phyloP scores from a whole-genome alignment of 2,113 vertebrate species.

The Tragulus kanchil region DNA sequence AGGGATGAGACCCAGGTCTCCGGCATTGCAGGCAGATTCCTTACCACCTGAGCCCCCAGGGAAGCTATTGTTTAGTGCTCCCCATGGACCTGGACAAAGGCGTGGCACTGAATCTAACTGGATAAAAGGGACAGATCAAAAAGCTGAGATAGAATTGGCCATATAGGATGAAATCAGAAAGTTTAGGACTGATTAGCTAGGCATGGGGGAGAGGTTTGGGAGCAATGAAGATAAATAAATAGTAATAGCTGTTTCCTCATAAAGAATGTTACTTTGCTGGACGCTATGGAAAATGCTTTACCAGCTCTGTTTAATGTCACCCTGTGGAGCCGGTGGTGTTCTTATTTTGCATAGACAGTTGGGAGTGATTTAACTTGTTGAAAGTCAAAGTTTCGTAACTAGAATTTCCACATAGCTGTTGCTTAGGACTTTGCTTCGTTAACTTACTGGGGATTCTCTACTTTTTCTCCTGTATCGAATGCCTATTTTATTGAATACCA shows the following conservation, averaged over 20 bases:
- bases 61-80: not conserved
- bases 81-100: not conserved
- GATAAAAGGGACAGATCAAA: not conserved
- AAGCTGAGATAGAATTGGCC: not conserved
- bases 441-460: not conserved
- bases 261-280: not conserved
- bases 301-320: not conserved
- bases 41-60: not conserved
- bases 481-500: not conserved
- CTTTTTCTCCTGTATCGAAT: not conserved
- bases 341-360: conserved; percentile 1
- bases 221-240: not conserved
- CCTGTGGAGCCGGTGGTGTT: not conserved
- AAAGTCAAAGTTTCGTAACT: not conserved
- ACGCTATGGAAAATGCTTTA: not conserved
- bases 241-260: not conserved
- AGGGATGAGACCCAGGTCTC: not conserved
- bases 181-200: not conserved
- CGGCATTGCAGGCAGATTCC: not conserved
- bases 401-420: not conserved
- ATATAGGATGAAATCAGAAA: not conserved
- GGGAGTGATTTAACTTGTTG: not conserved
- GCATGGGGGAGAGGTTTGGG: not conserved
- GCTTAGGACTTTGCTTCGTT: not conserved
- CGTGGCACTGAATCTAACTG: not conserved